Conservation (phyloP, 2,888 invertebrate genomes). For the Amblyteles armatorius region DNA sequence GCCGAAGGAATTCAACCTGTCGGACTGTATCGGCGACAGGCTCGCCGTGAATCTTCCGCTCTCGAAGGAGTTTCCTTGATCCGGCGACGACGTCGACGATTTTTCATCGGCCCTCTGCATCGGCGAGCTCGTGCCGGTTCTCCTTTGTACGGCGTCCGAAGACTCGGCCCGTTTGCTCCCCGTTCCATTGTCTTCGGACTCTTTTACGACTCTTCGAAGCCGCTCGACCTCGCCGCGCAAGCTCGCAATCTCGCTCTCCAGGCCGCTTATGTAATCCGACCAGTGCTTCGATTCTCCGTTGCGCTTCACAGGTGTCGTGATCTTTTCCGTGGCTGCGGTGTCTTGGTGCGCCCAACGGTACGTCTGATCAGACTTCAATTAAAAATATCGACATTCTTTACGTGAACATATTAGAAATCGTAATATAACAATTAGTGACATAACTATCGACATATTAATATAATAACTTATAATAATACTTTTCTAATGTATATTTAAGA, state of each 20-base stretch:
- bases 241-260: constrained; percentile 71
- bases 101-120: constrained; percentile 20
- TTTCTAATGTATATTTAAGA: no score
- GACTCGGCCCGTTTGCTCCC: constrained; percentile 45
- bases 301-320: constrained; percentile 89
- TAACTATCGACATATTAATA: no score
- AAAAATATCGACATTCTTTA: not conserved
- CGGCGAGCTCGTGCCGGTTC: constrained; percentile 67
- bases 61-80: constrained; percentile 54
- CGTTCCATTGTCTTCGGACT: constrained; percentile 44
- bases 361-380: constrained; percentile 93
- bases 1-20: constrained; percentile 51
- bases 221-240: constrained; percentile 72
- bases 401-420: not conserved
- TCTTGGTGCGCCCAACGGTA: constrained; percentile 96
- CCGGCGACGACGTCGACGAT: constrained; percentile 13
- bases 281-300: constrained; percentile 91
- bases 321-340: constrained; percentile 83
- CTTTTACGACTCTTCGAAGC: constrained; percentile 67
- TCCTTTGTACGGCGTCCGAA: constrained; percentile 1
- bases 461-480: no score
- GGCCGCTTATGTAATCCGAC: constrained; percentile 82
- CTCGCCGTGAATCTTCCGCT: constrained; percentile 72
- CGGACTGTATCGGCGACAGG: constrained; percentile 68
- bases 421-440: no score